Conservation (phyloP, 1,140 invertebrate genomes). For the Drosophila obscura region DNA sequence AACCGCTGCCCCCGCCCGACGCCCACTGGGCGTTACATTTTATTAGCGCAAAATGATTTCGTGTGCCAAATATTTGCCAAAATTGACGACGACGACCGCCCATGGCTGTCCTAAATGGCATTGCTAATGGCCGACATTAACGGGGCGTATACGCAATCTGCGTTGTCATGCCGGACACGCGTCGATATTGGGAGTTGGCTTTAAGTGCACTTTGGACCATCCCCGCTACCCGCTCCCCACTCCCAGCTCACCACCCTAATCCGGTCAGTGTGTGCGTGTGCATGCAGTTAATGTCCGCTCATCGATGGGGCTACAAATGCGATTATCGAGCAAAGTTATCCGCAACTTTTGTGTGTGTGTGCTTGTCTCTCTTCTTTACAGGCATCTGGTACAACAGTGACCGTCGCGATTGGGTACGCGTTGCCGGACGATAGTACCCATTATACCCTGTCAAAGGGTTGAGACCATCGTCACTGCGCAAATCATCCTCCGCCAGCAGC, state of each 20-base stretch:
- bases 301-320: slow-evolving; percentile 59
- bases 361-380: slow-evolving; percentile 34
- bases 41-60: slow-evolving; percentile 81
- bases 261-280: slow-evolving; percentile 31
- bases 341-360: slow-evolving; percentile 10
- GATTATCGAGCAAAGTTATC: slow-evolving; percentile 36
- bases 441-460: slow-evolving; percentile 83
- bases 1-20: slow-evolving; percentile 20
- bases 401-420: slow-evolving; percentile 83
- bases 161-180: slow-evolving; percentile 68
- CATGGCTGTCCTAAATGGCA: slow-evolving; percentile 59
- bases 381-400: slow-evolving; percentile 84
- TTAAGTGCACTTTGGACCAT: slow-evolving; percentile 68
- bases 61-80: slow-evolving; percentile 80
- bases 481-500: slow-evolving; percentile 79
- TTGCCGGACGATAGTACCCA: slow-evolving; percentile 84
- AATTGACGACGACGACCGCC: slow-evolving; percentile 53
- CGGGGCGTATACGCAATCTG: slow-evolving; percentile 71
- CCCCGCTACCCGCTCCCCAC: no score
- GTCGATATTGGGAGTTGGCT: slow-evolving; percentile 39
- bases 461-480: slow-evolving; percentile 83
- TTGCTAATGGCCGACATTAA: slow-evolving; percentile 74
- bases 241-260: slow-evolving; percentile 33
- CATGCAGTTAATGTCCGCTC: slow-evolving; percentile 62
- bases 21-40: slow-evolving; percentile 59